phyloP scores from a whole-genome alignment of 1,140 invertebrate genomes.

The Lepidostoma basale region DNA sequence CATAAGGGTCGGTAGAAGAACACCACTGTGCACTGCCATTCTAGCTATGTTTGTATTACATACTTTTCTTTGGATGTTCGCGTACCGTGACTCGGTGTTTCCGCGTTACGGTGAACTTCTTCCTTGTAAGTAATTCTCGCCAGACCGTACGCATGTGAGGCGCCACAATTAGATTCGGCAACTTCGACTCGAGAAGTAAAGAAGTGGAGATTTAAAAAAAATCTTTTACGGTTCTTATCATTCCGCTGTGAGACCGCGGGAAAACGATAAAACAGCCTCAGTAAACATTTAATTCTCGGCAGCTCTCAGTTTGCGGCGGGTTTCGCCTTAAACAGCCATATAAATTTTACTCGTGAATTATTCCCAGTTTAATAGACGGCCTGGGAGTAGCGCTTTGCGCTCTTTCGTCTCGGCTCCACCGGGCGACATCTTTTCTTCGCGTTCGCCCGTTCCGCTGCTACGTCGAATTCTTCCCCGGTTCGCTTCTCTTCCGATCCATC shows the following conservation, averaged over 20 bases:
- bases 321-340: constrained; percentile 6
- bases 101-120: too few species aligned
- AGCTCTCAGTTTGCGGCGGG: background rate
- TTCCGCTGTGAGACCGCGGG: background rate
- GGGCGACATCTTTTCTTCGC: background rate
- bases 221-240: background rate
- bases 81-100: too few species aligned
- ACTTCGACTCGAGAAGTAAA: too few species aligned
- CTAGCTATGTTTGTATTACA: too few species aligned
- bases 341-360: constrained; percentile 27
- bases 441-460: background rate
- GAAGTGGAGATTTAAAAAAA: background rate
- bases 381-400: background rate
- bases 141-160: too few species aligned
- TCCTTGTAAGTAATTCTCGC: too few species aligned
- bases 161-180: too few species aligned
- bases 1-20: too few species aligned
- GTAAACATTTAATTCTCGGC: constrained; percentile 25
- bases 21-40: too few species aligned
- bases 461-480: background rate
- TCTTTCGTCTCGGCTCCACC: constrained; percentile 9
- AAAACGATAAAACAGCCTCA: constrained; percentile 13
- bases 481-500: constrained; percentile 1
- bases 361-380: constrained; percentile 27
- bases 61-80: too few species aligned